Base-by-base conservation (phyloP, 2,888 invertebrate species). In the Onthophagus sagittarius region DNA sequence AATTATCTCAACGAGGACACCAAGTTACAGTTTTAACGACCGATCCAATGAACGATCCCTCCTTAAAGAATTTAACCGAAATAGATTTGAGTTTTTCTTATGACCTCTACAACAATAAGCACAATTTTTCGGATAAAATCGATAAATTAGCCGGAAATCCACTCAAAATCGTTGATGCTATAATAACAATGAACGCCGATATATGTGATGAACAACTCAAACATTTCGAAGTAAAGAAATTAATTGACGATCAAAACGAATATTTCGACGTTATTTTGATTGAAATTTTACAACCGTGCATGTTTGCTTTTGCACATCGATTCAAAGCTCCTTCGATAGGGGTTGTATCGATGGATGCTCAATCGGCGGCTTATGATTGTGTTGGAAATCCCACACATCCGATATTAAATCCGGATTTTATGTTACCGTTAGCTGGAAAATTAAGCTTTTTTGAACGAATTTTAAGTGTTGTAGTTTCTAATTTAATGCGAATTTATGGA, bases 251-350 rank as follows among this genome's bases (percentile, higher is more conserved):
- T 9, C n/a, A 0, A 67, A 31, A 15, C 23, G 23, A 87, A 31
- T 84, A 85, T 72, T 90, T 90, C 77, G 90, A 90, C 80, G 79
- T 89, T 39, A 86, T 90, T 0, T 82, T 90, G 62, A 85, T 87
- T 2, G 90, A 90, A 81, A 86, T 87, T n/a, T 84, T 89, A 5
- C 83, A 86, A 3, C 75, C 77, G 0, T 62, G 73, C 11, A 31
- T 75, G 15, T 75, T 72, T 63, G 78, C 77, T 0, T 72, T 79
- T 13, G 74, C 74, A 33, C 64, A 89, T 63, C 87, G 87, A 77
- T 90, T 90, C 79, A 81, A 87, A 39, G 86, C 84, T 31, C 88
- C 89, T 2, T 86, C 88, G 63, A 88, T 91, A 73, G 85, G 87
- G 3, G 86, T 89, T 4, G 86, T 87, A 5, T 84, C 88, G 0